Base-by-base conservation (phyloP, 2,888 invertebrate genomes). In the Xanthorhoe designata region DNA sequence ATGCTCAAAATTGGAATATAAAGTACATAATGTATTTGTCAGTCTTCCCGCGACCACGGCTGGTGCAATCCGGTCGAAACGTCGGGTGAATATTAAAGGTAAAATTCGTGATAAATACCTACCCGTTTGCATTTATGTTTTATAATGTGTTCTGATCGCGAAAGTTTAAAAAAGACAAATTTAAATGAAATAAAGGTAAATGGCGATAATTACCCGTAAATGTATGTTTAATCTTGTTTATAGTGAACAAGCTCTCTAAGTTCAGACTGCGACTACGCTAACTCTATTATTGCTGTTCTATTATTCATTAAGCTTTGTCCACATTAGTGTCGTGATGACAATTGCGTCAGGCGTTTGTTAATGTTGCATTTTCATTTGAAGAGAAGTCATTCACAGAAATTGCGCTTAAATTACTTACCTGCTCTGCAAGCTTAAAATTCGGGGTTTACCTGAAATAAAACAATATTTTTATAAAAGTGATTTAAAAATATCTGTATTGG, bases 371-470 rank as follows among this genome's bases (percentile, higher is more conserved):
- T 3, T 42, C 13, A 42, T 42, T 42, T 42, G 38, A 42, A 13
- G 38, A 4, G 38, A 42, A 42, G 38, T 13, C 38, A 13, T 42
- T 42, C 1, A 42, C 38, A 2, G 13, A 13, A 42, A 42, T 13
- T 42, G 38, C 13, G 13, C 0, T 42, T 13, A 42, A 2, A 42
- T 42, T 42, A 13, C 47, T 47, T 17, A 47, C 38, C 47, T 17
- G 6, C 47, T 45, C 45, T 17, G 13, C 17, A 47, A 24, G 47
- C 6, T 15, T 6, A 0, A 2, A 15, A 47, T 47, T 47, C 6
- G 5, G 8, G 56, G 67, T 59, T 67, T 72, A 72, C 72, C 72
- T 72, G 70, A 51, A 72, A 72, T 45, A 53, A 66, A 65, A 57
- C 10, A 49, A 32, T 45, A 13, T 35, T 45, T 42, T 42, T 50